These are phyloP conservation scores for Haemorhous mexicanus DNA, from an alignment of 2,113 vertebrate genomes.

Conservation along the genomic window DNA sequence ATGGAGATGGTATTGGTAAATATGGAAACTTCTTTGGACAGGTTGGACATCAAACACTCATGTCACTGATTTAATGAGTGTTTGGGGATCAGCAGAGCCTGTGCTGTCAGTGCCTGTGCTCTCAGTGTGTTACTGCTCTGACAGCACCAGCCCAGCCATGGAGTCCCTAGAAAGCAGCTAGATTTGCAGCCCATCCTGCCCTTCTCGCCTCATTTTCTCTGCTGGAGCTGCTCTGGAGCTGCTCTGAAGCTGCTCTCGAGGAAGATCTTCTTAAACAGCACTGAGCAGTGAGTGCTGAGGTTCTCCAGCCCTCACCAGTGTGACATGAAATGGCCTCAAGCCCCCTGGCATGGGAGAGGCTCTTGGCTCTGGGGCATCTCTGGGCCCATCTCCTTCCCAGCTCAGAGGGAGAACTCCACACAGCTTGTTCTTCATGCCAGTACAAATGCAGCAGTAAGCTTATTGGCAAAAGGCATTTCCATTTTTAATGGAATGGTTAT, in stretches of 20 bases:
- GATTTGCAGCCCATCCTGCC: background rate
- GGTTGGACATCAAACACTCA: background rate
- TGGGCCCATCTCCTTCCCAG: background rate
- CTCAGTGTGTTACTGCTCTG: too few relatives aligned
- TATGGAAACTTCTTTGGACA: background rate
- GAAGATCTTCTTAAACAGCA: background rate
- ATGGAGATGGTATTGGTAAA: background rate
- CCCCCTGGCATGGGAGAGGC: background rate
- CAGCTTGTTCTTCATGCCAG: background rate
- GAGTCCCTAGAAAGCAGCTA: background rate
- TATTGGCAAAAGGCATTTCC: background rate
- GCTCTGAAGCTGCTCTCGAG: background rate
- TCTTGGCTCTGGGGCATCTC: background rate
- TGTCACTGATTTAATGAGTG: background rate
- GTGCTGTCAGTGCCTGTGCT: background rate
- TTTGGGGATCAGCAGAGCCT: background rate
- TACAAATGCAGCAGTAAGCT: background rate
- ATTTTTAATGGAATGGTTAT: background rate
- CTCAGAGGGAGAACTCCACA: background rate
- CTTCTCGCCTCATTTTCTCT: background rate
- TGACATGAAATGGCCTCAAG: background rate
- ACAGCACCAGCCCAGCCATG: background rate
- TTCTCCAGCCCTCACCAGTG: fast-evolving
- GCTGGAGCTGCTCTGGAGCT: background rate
- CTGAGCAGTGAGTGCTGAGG: background rate